Percentiles rank a stretch among this genome's conserved stretches.
phyloP scores from a whole-genome alignment of 2,888 invertebrate species.

The Eupeodes latifasciatus region DNA sequence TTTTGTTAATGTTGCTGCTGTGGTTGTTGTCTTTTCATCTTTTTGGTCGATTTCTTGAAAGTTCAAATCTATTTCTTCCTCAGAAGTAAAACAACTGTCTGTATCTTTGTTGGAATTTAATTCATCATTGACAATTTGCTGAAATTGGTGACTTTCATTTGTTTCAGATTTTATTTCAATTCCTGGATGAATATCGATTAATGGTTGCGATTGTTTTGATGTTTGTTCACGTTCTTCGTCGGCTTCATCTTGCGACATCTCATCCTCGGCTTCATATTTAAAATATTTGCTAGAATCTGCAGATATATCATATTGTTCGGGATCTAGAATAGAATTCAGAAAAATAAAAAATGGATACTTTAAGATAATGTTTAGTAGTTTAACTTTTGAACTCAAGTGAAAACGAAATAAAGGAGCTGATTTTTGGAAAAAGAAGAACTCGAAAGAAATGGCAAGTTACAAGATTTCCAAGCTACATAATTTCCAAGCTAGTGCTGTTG shows the following conservation, averaged over 20 bases:
- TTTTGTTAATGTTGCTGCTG: not conserved
- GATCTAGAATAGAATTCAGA: not conserved
- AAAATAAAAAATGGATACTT: no score
- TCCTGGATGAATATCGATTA: not conserved
- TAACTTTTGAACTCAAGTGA: no score
- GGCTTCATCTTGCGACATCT: not conserved
- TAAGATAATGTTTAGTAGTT: no score
- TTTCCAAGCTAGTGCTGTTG: no score
- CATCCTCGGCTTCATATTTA: constrained; percentile 13
- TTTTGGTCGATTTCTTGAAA: not conserved
- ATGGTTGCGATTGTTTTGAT: not conserved
- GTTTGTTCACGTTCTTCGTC: not conserved
- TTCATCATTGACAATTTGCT: not conserved
- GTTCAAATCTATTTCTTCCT: not conserved
- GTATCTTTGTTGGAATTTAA: not conserved
- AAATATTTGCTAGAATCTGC: constrained; percentile 8
- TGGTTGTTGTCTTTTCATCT: not conserved
- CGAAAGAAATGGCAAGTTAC: no score
- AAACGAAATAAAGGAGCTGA: no score
- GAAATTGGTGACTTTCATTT: not conserved
- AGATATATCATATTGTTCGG: not conserved
- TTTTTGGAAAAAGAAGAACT: no score
- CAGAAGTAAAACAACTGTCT: not conserved
- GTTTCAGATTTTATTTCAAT: constrained; percentile 11
- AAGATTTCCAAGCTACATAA: no score